phyloP scores from a whole-genome alignment of 2,888 invertebrate genomes.

The Cecidostiba fungosa region DNA sequence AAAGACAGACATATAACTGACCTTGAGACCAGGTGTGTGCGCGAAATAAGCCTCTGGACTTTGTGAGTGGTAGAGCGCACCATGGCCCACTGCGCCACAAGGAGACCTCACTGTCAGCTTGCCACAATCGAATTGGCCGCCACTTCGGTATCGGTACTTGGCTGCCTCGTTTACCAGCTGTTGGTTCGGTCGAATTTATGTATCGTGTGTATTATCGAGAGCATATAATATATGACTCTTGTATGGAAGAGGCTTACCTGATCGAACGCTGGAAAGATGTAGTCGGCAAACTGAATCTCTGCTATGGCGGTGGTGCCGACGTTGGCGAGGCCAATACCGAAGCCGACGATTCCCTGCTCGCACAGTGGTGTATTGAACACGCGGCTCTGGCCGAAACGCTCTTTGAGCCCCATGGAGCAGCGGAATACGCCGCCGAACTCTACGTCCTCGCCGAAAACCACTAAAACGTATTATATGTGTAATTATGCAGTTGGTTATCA shows the following conservation, averaged over 20 bases:
- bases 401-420: conserved; percentile 95
- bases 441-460: conserved; percentile 98
- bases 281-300: conserved; percentile 99
- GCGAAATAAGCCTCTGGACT: conserved; percentile 98
- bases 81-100: conserved; percentile 99
- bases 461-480: conserved; percentile 67
- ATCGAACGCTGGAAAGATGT: conserved; percentile 99
- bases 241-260: conserved; percentile 87
- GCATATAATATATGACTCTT: no score
- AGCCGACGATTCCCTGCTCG: conserved; percentile 98
- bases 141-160: conserved; percentile 96
- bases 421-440: conserved; percentile 99
- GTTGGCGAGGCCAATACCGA: conserved; percentile 96
- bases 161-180: conserved; percentile 95
- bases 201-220: no score
- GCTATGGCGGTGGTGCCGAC: conserved; percentile 97
- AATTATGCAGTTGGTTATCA: not conserved
- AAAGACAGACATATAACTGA: conserved; percentile 72
- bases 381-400: conserved; percentile 94
- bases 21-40: conserved; percentile 96
- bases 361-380: conserved; percentile 99
- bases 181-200: conserved; percentile 42
- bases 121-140: conserved; percentile 94
- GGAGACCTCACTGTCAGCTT: conserved; percentile 95
- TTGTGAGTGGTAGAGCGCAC: conserved; percentile 98